phyloP scores from a whole-genome alignment of 2,797 vertebrate species.

The Crenichthys baileyi region DNA sequence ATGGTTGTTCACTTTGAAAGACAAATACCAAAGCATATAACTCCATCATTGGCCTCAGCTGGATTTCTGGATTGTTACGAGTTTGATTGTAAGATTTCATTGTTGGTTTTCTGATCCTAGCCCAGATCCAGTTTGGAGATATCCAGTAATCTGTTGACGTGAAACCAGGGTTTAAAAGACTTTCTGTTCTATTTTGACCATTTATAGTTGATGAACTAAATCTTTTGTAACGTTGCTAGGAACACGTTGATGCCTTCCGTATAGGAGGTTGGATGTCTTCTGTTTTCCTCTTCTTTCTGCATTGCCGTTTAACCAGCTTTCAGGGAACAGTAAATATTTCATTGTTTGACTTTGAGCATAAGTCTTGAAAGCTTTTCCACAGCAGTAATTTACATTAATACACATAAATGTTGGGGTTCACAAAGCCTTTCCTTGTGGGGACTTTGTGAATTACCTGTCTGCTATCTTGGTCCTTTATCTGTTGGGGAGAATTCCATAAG shows the following conservation, averaged over 20 bases:
- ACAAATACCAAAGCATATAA: neutral
- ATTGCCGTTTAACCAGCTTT: neutral
- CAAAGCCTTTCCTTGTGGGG: neutral
- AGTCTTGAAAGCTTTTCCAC: neutral
- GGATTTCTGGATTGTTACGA: neutral
- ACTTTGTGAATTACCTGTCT: neutral
- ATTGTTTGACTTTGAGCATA: too few relatives aligned
- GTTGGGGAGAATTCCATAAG: slow-evolving; percentile 2
- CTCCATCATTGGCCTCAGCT: too few relatives aligned
- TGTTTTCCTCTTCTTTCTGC: neutral
- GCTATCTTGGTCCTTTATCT: neutral
- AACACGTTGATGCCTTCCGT: too few relatives aligned
- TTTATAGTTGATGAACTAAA: neutral
- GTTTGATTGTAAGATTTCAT: neutral
- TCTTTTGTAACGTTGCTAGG: neutral
- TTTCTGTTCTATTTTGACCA: neutral
- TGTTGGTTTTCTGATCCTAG: neutral
- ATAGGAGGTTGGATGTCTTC: neutral
- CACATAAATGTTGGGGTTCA: too few relatives aligned
- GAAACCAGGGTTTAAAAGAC: neutral
- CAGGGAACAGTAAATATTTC: neutral
- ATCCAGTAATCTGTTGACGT: neutral
- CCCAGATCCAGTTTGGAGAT: neutral
- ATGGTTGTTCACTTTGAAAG: neutral
- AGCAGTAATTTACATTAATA: neutral